Evolutionary conservation across 2,888 invertebrate species (phyloP), one percentile per base, ranked within the genome.

Genomic region (Bedellia somnulentella): DNA sequence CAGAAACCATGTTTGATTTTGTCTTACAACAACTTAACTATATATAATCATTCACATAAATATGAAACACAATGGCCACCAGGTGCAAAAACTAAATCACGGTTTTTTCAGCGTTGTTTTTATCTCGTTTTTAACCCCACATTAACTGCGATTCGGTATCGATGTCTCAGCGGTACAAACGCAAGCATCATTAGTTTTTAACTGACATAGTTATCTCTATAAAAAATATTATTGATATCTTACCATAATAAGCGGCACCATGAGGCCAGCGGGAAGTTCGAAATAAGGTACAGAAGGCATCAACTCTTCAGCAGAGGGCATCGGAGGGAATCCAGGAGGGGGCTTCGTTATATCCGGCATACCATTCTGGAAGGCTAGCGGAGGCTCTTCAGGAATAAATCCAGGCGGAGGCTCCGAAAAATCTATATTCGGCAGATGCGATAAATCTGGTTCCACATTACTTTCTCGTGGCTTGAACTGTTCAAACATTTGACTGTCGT

Each of bases 221-320:
- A n/a, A n/a, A n/a, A n/a, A n/a, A n/a, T n/a, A n/a, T n/a, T n/a
- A n/a, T n/a, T n/a, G n/a, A 31, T 13, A 27, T 14, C 64, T 59
- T 64, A 89, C 87, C 80, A 89, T 90, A 35, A 99, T 90, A 9
- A 97, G 80, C n/a, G 97, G 94, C 33, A 96, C 95, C 88, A 99
- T 97, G 12, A 99, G 80, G 25, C 97, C 98, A 32, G 98, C 97
- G 2, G 99, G 98, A 39, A 98, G 78, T 57, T 98, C 97, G 58
- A 89, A 98, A 61, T 98, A 99, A 29, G 97, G 95, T 44, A 92
- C 88, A 15, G 89, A 87, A 15, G 96, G 96, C 70, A 91, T 84
- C 39, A 91, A 68, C 37, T 91, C 90, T 45, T 90, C 89, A 47
- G 57, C 68, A 43, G 57, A 73, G 32, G 70, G 45, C 39, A 77